Base-by-base conservation (phyloP, 2,888 invertebrate species). In the Oxystoma pomonae region DNA sequence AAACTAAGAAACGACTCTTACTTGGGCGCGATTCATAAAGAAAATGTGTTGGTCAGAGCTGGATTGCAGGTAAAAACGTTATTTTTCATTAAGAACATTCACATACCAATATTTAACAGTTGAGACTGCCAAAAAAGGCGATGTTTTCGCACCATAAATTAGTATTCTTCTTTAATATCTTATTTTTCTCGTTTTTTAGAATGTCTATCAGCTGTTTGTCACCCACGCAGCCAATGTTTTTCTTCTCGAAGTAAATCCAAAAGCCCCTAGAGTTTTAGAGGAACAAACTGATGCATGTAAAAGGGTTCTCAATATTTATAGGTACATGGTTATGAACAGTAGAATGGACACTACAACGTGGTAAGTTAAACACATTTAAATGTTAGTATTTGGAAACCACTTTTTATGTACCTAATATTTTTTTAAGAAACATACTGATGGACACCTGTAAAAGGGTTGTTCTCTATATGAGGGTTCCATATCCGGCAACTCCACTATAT, bases 251-350 rank as follows among this genome's bases (percentile, higher is more conserved):
- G 83, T 86, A 67, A 83, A 84, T 62, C 81, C 84, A 0, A 83
- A 85, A 60, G 82, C 85, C 64, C 85, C 87, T n/a, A 86, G 88
- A 59, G 83, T 93, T 63, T 79, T 94, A 49, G 94, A 95, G 75
- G 95, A 96, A 77, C 96, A 96, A 81, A 96, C 96, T 0, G 97
- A 98, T 80, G 91, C 96, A 63, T 97, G 97, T 82, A 97, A 97
- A 81, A 86, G 96, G 69, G 96, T 98, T 66, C 84, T 98, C 63
- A 98, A 96, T 79, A 96, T 97, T 71, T 98, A 97, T 83, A 85
- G 97, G 69, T 95, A 93, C 76, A 94, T 97, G 88, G 97, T 98
- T 49, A 97, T 97, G 96, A 95, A 96, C 76, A 92, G 94, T 0
- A 87, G 90, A 71, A 92, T 98, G 90, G 94, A 96, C 76, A 90